phyloP scores from a whole-genome alignment of 2,797 vertebrate species.

The Hemibagrus guttatus region DNA sequence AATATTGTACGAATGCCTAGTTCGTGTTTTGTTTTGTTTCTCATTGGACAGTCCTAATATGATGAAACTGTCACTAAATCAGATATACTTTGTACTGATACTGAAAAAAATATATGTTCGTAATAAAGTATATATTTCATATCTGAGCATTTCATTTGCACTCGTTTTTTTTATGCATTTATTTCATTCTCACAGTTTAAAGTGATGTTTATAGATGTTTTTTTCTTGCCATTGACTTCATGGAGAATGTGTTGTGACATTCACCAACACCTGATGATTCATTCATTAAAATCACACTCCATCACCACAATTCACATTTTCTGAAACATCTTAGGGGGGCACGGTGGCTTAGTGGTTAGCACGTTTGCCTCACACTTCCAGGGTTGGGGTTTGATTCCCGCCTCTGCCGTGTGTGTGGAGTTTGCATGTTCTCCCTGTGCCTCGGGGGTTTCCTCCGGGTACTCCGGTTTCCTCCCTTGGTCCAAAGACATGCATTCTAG shows the following conservation, averaged over 20 bases:
- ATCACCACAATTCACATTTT: too few species aligned
- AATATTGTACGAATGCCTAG: constrained; percentile 25
- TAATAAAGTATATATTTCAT: constrained; percentile 78
- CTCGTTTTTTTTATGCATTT: neutral
- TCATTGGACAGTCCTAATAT: constrained; percentile 58
- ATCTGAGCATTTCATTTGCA: constrained; percentile 6
- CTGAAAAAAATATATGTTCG: constrained; percentile 69
- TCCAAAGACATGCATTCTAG: too few species aligned
- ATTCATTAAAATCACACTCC: too few species aligned
- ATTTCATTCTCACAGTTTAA: neutral
- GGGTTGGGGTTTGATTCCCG: too few species aligned
- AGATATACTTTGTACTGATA: constrained; percentile 73
- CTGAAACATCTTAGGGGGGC: too few species aligned
- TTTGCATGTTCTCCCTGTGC: too few species aligned
- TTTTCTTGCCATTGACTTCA: neutral
- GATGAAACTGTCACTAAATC: constrained; percentile 62
- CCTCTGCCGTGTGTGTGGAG: too few species aligned
- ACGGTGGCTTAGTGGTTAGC: too few species aligned
- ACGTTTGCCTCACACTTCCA: too few species aligned
- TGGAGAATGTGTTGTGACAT: neutral
- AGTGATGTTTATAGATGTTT: neutral
- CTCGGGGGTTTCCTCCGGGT: too few species aligned
- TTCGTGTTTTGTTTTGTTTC: constrained; percentile 60
- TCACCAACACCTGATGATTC: too few species aligned
- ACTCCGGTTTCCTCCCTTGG: too few species aligned